phyloP scores from a whole-genome alignment of 1,140 invertebrate genomes.

The Gonatopus flavifemur region DNA sequence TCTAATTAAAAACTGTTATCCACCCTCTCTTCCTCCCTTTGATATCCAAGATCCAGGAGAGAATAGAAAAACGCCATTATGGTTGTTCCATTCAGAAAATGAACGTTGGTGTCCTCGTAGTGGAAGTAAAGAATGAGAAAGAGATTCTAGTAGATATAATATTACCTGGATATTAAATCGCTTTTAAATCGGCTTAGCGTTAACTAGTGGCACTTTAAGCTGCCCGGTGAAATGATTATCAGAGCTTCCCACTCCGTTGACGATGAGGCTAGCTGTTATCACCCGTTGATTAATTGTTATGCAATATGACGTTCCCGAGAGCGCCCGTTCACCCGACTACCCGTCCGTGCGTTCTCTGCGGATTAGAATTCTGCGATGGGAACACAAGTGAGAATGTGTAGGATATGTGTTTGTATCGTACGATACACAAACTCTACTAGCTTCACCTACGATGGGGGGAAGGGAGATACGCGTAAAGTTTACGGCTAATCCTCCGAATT shows the following conservation, averaged over 20 bases:
- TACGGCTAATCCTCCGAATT: conserved; percentile 56
- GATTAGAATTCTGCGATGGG: conserved; percentile 51
- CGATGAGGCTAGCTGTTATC: conserved; percentile 55
- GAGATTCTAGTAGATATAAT: conserved; percentile 45
- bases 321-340: conserved; percentile 31
- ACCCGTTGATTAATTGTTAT: conserved; percentile 61
- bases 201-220: conserved; percentile 62
- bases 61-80: too few species aligned
- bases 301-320: conserved; percentile 60
- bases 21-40: too few species aligned
- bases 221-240: conserved; percentile 60
- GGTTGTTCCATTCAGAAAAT: too few species aligned
- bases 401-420: not conserved
- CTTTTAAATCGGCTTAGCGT: conserved; percentile 61
- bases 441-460: conserved; percentile 18
- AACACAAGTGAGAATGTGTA: too few species aligned
- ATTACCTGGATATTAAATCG: conserved; percentile 59
- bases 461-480: conserved; percentile 50
- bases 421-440: too few species aligned
- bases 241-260: conserved; percentile 53
- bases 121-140: not conserved
- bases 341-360: conserved; percentile 29
- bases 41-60: too few species aligned
- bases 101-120: too few species aligned
- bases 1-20: too few species aligned